Percentiles rank a stretch among this genome's conserved stretches.
Evolutionary conservation across 2,113 vertebrate genomes (phyloP).

Genomic region (Upupa epops): DNA sequence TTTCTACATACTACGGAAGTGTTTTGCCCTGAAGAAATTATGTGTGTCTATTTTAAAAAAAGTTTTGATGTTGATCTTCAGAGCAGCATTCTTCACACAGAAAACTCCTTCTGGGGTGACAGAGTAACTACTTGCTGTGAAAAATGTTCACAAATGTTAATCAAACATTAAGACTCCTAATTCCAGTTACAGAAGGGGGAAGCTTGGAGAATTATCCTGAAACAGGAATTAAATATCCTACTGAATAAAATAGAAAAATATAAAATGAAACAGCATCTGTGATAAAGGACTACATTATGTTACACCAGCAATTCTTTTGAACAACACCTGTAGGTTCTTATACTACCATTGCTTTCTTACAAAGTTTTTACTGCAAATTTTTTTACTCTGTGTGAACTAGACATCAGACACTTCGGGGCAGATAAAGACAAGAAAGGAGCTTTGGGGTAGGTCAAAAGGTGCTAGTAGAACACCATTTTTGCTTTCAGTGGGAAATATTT

Average conservation of each 20-base stretch:
- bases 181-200: not conserved
- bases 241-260: not conserved
- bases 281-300: not conserved
- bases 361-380: not conserved
- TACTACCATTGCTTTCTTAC: not conserved
- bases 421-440: not conserved
- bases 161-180: not conserved
- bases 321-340: not conserved
- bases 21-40: not conserved
- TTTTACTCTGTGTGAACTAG: not conserved
- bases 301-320: not conserved
- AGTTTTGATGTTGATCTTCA: not conserved
- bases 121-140: not conserved
- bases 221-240: not conserved
- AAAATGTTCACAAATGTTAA: not conserved
- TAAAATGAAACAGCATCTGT: not conserved
- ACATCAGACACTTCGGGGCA: not conserved
- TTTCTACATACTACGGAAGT: not conserved
- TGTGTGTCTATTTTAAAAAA: not conserved
- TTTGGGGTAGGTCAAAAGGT: not conserved
- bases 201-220: not conserved
- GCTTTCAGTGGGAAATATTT: not conserved
- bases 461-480: not conserved
- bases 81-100: not conserved
- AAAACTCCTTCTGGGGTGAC: not conserved